Evolutionary conservation across 2,888 invertebrate genomes (phyloP).

Genomic region (Drosophila anomelani): DNA sequence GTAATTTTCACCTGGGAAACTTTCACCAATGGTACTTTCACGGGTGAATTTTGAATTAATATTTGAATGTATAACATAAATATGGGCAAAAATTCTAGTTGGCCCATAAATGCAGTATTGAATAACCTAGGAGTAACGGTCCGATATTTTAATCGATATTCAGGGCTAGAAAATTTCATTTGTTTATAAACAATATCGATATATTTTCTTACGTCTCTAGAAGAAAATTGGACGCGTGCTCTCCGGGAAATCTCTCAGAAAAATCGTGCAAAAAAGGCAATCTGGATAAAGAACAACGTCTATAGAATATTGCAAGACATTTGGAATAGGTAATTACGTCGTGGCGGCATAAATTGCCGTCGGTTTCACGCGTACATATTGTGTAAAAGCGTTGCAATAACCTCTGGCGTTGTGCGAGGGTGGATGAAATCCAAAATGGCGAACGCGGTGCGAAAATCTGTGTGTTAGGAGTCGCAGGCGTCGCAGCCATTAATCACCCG

Average conservation of each 20-base stretch:
- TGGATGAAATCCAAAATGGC: conserved; percentile 72
- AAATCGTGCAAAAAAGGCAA: conserved; percentile 4
- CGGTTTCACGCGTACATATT: conserved; percentile 6
- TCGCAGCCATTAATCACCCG: conserved; percentile 25
- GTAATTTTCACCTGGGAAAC: neutral
- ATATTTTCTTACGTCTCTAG: conserved; percentile 1
- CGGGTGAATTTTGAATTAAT: neutral
- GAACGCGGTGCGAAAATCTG: conserved; percentile 51
- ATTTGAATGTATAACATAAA: no score
- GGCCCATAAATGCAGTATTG: no score
- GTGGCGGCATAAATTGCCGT: neutral
- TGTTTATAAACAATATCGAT: conserved; percentile 6
- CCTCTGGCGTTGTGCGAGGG: conserved; percentile 17
- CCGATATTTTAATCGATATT: conserved; percentile 2
- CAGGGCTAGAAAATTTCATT: neutral
- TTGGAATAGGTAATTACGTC: conserved; percentile 8
- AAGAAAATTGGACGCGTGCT: conserved; percentile 28
- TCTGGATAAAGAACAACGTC: neutral
- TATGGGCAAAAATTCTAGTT: no score
- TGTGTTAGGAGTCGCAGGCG: conserved; percentile 13
- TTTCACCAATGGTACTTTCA: neutral
- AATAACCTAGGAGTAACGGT: neutral
- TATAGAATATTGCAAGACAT: neutral
- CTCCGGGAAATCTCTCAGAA: conserved; percentile 25
- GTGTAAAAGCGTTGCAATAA: neutral